Conservation (phyloP, 2,888 invertebrate species). For the Dryocosmus kuriphilus region DNA sequence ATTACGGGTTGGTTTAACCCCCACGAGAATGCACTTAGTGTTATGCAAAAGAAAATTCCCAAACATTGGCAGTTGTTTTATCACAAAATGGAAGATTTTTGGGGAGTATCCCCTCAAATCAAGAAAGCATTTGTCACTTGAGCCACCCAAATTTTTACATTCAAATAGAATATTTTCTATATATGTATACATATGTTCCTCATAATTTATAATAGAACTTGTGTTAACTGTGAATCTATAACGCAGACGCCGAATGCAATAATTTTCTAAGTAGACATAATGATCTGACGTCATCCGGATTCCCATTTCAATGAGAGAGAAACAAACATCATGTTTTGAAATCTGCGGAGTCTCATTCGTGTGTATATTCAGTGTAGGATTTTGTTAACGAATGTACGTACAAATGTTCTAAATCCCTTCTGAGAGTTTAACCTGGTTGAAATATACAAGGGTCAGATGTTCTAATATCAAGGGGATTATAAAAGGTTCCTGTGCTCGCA, state of each 20-base stretch:
- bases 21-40: no score
- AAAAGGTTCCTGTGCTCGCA: neutral
- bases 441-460: neutral
- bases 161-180: no score
- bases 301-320: neutral
- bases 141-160: no score
- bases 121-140: no score
- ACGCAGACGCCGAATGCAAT: neutral
- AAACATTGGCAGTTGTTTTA: no score
- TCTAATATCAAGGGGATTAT: constrained; percentile 12
- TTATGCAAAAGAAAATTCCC: no score
- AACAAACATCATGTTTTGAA: neutral
- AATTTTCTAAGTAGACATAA: neutral
- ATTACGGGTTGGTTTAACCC: no score
- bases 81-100: no score
- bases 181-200: no score
- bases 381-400: neutral
- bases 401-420: neutral
- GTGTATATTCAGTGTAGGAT: neutral
- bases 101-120: no score
- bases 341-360: neutral
- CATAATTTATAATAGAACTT: no score
- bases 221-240: neutral
- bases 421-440: neutral
- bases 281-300: neutral